Base-by-base conservation (phyloP, 1,140 invertebrate genomes). In the Homalodisca vitripennis region DNA sequence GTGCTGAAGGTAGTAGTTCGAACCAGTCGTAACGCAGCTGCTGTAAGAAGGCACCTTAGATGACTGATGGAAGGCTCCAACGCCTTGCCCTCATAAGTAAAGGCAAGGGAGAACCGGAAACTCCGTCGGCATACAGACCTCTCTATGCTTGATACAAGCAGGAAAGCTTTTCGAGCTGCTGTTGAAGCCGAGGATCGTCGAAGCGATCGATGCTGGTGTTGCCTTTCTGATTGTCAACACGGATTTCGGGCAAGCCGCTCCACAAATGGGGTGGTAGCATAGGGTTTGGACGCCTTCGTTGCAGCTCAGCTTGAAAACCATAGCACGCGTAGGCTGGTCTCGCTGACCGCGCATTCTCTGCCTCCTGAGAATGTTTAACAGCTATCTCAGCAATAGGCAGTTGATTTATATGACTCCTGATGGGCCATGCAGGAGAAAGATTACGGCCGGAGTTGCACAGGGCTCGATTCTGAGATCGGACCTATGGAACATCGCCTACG, bases 401-500 rank as follows among this genome's bases (percentile, higher is more conserved):
- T 51, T 51, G 48, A 22, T 51, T 51, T 51, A 20, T 22, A 51
- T 20, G 3, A 51, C 48, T 6, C 34, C 48, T 14, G n/a, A 51
- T n/a, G n/a, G n/a, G 22, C 48, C 22, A 10, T 41, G 6, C 6
- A 6, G 22, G n/a, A 20, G n/a, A 6, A 22, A 51, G 3, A 20
- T 51, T 20, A 51, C 48, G 22, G 48, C 48, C 3, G 48, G n/a
- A 10, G 34, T 17, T 17, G 34, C 34, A 10, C 34, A 41, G 34
- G 34, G 34, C 34, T 41, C 34, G 17, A 41, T 41, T 41, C 17
- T 41, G 6, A 6, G 34, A 41, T 41, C 34, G 6, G 34, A 51
- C 3, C 48, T 51, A 3, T 51, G 48, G 48, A 51, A 51, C 48
- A 51, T 51, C 48, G n/a, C 48, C n/a, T 51, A 51, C 22, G 48